Evolutionary conservation across 1,140 invertebrate species (phyloP), one percentile per base, ranked within the genome.

Genomic region (Formica exsecta): DNA sequence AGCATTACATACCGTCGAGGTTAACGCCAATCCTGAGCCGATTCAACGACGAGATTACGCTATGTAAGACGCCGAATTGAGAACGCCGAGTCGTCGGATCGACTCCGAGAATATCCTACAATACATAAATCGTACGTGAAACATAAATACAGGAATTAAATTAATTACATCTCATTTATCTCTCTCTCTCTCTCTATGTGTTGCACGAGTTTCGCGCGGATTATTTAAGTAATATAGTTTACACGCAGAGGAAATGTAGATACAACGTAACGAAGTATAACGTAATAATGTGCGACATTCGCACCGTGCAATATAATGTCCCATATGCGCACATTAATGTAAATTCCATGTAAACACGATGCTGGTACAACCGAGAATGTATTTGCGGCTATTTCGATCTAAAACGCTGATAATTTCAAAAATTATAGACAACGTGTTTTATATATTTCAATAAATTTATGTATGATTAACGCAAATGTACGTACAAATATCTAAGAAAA

Each of bases 301-400:
- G 51, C 44, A 25, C 38, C 36, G 6, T 38, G 19, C 36, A 29
- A 81, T 73, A 61, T 57, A 71, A 71, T 16, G 25, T 36, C 36
- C 64, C n/a, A 32, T 70, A 59, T 61, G 44, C 25, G 25, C 4
- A 16, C n/a, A 83, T 83, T 83, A 83, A 83, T 83, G 79, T 83
- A 74, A 83, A 83, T 83, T 83, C 79, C 68, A 25, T 83, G 68
- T 83, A 74, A 83, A 74, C 66, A 62, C 68, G 54, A 61, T 13
- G 41, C 54, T 16, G 13, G n/a, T 16, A 8, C 51, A 32, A 44
- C 36, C 54, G 36, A 6, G 25, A 19, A 25, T 61, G 38, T 66
- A 81, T 73, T 73, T 59, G 79, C 51, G 79, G 68, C 54, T 16
- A 68, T 48, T 83, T 83, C 79, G 73, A 83, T 83, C 79, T 61